A percentile compares a stretch with the other conserved stretches of the same genome.
phyloP scores from a whole-genome alignment of 2,888 invertebrate genomes.

The Drosophila fulvimacula region DNA sequence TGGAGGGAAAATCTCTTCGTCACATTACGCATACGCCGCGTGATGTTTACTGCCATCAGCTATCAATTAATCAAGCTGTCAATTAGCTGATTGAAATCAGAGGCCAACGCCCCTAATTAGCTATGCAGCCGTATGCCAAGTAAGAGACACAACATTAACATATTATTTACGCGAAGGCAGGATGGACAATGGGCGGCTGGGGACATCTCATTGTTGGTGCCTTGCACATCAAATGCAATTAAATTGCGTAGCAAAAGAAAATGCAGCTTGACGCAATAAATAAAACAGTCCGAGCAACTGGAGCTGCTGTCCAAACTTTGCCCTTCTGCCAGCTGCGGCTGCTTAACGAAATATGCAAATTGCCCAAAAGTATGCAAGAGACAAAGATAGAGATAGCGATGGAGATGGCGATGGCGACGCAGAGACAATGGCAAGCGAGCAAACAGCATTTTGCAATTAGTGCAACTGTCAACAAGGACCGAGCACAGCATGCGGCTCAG shows the following conservation, averaged over 20 bases:
- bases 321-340: conserved; percentile 38
- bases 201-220: background rate
- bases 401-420: background rate
- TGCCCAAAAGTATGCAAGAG: conserved; percentile 64
- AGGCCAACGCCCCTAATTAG: background rate
- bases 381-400: conserved; percentile 31
- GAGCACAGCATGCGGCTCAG: conserved; percentile 28
- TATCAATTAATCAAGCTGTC: conserved; percentile 61
- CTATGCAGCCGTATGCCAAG: conserved; percentile 6
- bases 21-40: conserved; percentile 31
- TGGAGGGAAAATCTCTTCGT: no score
- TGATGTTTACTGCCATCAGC: background rate
- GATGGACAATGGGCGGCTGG: background rate
- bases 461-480: conserved; percentile 75
- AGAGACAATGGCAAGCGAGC: conserved; percentile 40
- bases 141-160: conserved; percentile 40
- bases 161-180: conserved; percentile 26
- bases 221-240: conserved; percentile 28
- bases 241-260: conserved; percentile 27
- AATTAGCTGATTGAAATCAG: conserved; percentile 52
- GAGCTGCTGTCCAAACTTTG: conserved; percentile 2
- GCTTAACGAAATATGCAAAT: conserved; percentile 77
- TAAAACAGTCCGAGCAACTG: conserved; percentile 21
- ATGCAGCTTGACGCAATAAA: conserved; percentile 32
- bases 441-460: conserved; percentile 79